Percentiles rank a stretch among this genome's conserved stretches.
phyloP scores from a whole-genome alignment of 2,113 vertebrate species.

The Struthidea cinerea region DNA sequence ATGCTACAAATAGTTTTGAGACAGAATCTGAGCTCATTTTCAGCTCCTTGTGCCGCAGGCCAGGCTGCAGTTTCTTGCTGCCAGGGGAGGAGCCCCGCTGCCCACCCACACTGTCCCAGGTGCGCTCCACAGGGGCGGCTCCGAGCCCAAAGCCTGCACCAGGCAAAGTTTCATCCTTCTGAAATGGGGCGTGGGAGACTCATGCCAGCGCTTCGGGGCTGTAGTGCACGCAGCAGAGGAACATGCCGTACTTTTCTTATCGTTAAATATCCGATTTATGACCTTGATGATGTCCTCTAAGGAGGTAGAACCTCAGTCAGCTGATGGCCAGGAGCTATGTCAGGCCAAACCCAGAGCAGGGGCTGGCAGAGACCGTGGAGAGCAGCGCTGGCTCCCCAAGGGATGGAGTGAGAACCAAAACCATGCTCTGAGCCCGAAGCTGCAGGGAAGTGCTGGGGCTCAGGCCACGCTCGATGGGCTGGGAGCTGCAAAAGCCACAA shows the following conservation, averaged over 20 bases:
- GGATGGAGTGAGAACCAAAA: background rate
- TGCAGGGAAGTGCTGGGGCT: too few species aligned
- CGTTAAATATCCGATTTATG: background rate
- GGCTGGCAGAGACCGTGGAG: background rate
- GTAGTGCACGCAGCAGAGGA: background rate
- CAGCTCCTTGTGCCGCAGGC: background rate
- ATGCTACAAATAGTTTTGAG: background rate
- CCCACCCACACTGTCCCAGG: background rate
- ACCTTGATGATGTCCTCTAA: background rate
- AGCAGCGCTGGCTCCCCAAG: background rate
- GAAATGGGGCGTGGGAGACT: fast-evolving
- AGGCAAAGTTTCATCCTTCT: too few species aligned
- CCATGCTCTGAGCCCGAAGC: background rate
- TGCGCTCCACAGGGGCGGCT: background rate
- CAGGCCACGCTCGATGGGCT: fast-evolving
- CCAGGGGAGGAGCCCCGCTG: background rate
- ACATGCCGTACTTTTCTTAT: fast-evolving
- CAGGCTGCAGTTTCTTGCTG: background rate
- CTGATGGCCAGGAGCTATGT: background rate
- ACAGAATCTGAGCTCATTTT: background rate
- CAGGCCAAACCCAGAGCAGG: background rate
- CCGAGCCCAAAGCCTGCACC: background rate
- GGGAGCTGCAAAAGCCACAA: background rate
- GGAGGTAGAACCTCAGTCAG: background rate
- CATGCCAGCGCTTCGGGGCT: fast-evolving